phyloP scores from a whole-genome alignment of 2,113 vertebrate species.

The Poeciliopsis turrubarensis region DNA sequence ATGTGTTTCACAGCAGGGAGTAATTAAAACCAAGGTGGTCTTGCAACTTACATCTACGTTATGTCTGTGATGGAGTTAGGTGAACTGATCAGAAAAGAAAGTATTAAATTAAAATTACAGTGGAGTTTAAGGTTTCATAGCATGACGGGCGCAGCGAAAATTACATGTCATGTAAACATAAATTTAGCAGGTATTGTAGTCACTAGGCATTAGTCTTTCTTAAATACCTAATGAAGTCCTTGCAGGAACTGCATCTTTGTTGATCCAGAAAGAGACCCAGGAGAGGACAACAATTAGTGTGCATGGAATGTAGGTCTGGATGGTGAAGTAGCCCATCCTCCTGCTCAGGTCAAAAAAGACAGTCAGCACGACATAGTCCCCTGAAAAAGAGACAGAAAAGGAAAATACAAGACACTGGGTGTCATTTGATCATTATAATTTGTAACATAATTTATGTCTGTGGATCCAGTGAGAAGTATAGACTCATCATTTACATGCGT shows the following conservation, averaged over 20 bases:
- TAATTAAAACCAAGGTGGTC: conserved; percentile 51
- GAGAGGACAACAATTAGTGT: conserved; percentile 97
- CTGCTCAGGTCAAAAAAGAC: conserved; percentile 98
- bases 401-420: not conserved
- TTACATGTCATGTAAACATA: not conserved
- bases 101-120: not conserved
- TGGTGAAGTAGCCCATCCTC: conserved; percentile 99
- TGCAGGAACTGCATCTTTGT: conserved; percentile 97
- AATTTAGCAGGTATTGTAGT: not conserved
- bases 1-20: conserved; percentile 34
- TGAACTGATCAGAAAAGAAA: conserved; percentile 17
- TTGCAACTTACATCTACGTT: conserved; percentile 36
- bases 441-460: not conserved
- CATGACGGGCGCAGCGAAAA: not conserved
- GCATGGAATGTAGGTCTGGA: conserved; percentile 99
- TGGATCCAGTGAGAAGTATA: no score
- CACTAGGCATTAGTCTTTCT: not conserved
- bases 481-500: no score
- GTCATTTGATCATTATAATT: not conserved
- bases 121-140: not conserved
- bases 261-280: conserved; percentile 99
- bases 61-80: conserved; percentile 23
- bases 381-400: conserved; percentile 66
- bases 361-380: conserved; percentile 96
- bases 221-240: conserved; percentile 93